phyloP scores from a whole-genome alignment of 2,888 invertebrate genomes.

The Amblyjoppa fuscipennis region DNA sequence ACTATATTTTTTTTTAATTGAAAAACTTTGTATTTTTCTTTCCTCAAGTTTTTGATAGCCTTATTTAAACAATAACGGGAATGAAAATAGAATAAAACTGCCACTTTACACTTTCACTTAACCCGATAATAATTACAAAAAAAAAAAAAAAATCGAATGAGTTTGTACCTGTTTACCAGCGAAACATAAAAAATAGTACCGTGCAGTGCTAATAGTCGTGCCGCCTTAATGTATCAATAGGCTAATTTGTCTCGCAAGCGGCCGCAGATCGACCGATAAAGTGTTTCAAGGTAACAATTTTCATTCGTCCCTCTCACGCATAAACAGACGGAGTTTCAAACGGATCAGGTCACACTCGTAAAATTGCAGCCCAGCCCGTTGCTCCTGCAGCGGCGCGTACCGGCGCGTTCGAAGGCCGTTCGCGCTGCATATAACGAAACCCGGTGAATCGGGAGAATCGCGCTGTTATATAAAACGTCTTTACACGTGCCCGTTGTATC shows the following conservation, averaged over 20 bases:
- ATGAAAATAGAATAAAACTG: too few relatives aligned
- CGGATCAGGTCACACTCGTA: conserved; percentile 8
- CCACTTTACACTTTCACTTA: not conserved
- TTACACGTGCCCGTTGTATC: conserved; percentile 8
- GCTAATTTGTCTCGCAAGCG: not conserved
- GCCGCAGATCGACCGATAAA: conserved; percentile 10
- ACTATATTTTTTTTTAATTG: too few relatives aligned
- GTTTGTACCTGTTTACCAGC: not conserved
- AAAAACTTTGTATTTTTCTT: too few relatives aligned
- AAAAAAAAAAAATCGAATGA: not conserved
- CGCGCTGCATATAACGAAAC: not conserved
- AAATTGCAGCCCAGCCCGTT: not conserved
- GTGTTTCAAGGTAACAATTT: conserved; percentile 12
- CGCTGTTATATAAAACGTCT: conserved; percentile 37
- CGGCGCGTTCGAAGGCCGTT: conserved; percentile 22
- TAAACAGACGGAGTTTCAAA: not conserved
- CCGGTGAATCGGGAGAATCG: conserved; percentile 37
- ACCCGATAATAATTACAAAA: not conserved
- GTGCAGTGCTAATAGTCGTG: not conserved
- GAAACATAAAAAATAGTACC: not conserved
- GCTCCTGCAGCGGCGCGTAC: not conserved
- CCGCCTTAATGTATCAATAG: not conserved
- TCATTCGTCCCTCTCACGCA: not conserved
- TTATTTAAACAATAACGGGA: not conserved
- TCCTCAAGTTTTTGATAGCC: too few relatives aligned